phyloP scores from a whole-genome alignment of 1,140 invertebrate species.

The Euglossa dilemma region DNA sequence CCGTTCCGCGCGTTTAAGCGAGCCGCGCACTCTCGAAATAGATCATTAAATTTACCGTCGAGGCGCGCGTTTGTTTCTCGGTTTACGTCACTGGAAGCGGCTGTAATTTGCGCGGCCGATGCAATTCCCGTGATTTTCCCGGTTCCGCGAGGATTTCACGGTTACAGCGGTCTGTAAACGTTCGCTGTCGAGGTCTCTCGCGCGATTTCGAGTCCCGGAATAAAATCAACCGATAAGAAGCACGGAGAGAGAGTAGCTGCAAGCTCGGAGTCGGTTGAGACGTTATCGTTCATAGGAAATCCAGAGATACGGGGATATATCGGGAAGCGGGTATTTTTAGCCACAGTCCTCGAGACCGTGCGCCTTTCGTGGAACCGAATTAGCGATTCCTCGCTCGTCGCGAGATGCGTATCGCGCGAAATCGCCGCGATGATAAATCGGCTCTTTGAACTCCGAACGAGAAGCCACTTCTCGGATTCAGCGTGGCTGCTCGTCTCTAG shows the following conservation, averaged over 20 bases:
- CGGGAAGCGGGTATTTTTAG: background rate
- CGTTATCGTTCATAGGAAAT: background rate
- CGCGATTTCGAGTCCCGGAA: background rate
- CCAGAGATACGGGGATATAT: background rate
- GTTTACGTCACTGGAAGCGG: background rate
- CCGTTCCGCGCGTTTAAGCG: background rate
- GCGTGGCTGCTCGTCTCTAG: background rate
- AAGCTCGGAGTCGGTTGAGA: background rate
- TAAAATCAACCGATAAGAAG: background rate
- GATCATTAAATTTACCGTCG: too few relatives aligned
- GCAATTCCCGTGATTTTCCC: background rate
- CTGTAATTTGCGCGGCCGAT: background rate
- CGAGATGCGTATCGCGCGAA: background rate
- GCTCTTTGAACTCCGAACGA: background rate
- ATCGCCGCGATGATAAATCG: background rate
- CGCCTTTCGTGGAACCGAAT: background rate
- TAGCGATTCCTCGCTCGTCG: background rate
- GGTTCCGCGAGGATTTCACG: background rate
- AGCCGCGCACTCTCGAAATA: background rate
- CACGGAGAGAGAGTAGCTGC: background rate
- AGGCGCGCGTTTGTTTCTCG: background rate
- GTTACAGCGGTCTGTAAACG: background rate
- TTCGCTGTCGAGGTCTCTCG: too few relatives aligned
- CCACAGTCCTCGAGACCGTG: background rate
- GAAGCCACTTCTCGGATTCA: background rate